These are phyloP conservation scores for Urophycis tenuis DNA, from an alignment of 2,797 vertebrate genomes.

Conservation along the genomic window DNA sequence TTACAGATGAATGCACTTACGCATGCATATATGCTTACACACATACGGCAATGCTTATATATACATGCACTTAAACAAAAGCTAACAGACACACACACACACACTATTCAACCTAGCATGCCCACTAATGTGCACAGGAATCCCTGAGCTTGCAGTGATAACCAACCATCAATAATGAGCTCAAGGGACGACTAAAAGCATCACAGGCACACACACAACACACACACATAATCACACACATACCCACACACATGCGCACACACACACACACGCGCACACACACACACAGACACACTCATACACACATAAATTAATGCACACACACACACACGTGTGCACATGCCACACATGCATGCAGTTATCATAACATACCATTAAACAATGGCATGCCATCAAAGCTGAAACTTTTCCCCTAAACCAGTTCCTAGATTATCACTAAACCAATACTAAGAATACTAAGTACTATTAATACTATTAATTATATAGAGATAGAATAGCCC, in stretches of 20 bases:
- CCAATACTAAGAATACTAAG: no score
- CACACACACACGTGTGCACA: background rate
- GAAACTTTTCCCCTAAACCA: background rate
- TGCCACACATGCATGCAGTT: background rate
- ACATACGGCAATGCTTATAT: slow-evolving; percentile 4
- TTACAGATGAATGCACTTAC: background rate
- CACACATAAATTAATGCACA: slow-evolving; percentile 9
- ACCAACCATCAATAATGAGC: slow-evolving; percentile 35
- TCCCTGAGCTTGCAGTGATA: slow-evolving; percentile 63
- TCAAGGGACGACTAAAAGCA: slow-evolving; percentile 16
- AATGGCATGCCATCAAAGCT: background rate
- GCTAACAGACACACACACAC: slow-evolving; percentile 13
- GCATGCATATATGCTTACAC: background rate
- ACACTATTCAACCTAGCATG: slow-evolving; percentile 29
- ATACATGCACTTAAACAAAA: slow-evolving; percentile 9
- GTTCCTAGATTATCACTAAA: background rate
- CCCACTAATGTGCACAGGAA: slow-evolving; percentile 67
- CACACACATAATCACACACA: slow-evolving; percentile 6
- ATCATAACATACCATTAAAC: background rate
- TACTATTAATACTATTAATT: no score
- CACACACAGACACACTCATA: slow-evolving; percentile 6
- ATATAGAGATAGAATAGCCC: no score
- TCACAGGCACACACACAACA: slow-evolving; percentile 10
- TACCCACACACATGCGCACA: slow-evolving; percentile 2
- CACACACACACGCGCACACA: background rate